Evolutionary conservation across 1,140 invertebrate species (phyloP), one percentile per base, ranked within the genome.

Genomic region (Bombus huntii): DNA sequence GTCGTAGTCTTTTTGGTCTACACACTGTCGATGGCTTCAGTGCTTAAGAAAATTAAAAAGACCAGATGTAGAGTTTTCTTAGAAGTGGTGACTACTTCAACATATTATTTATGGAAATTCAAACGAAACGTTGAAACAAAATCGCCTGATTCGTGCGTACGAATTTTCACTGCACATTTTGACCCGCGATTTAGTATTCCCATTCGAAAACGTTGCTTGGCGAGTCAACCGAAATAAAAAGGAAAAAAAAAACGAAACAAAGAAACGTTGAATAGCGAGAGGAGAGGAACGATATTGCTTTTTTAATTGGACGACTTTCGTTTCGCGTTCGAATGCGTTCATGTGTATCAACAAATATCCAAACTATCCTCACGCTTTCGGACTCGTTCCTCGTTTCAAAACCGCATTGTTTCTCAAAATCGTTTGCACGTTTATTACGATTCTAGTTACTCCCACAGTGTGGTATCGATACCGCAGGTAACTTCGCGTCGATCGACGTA

Each of bases 241-340:
- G 1, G 42, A 4, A 44, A 65, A 53, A 47, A 13, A 76, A 31
- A 31, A 39, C 10, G 25, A 39, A 70, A 70, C 1, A 12, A 70
- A 72, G 25, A 42, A 72, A 13, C 25, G 15, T 39, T 74, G 81
- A 87, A 83, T 62, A 70, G 72, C 70, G 66, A 79, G 62, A 83
- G 31, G 39, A 15, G 10, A 13, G 25, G n/a, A 78, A 59, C 86
- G 31, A 88, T 83, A 66, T 37, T 83, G 74, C 72, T 88, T 84
- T 53, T 84, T 76, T 81, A 83, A 71, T 88, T 79, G 37, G 81
- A 82, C 68, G 47, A 37, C 34, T 84, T 84, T 71, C 37, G 66
- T 59, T 70, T 59, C n/a, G n/a, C 81, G 47, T 68, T 76, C 57
- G 74, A 37, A 18, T 42, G 74, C 81, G 13, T 66, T 5, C 18